phyloP scores from a whole-genome alignment of 1,140 invertebrate genomes.

The Drosophila prosaltans region DNA sequence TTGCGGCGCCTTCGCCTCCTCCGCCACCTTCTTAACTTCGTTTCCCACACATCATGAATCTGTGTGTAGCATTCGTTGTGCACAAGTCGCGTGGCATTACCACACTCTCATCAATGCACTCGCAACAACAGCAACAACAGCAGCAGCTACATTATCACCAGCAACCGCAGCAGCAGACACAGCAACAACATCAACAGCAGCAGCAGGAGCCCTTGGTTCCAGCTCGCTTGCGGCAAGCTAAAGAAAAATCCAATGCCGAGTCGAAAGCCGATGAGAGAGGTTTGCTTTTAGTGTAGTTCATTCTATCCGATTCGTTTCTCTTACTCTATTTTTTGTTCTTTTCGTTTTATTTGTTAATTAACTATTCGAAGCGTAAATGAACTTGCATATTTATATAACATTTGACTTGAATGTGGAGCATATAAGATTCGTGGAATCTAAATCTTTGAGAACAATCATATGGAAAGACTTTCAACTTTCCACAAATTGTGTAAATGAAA shows the following conservation, averaged over 20 bases:
- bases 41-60: conserved; percentile 28
- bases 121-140: conserved; percentile 70
- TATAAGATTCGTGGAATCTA: background rate
- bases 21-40: conserved; percentile 6
- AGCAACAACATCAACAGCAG: conserved; percentile 47
- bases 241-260: conserved; percentile 86
- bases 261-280: conserved; percentile 87
- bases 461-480: background rate
- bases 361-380: background rate
- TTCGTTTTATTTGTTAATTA: background rate
- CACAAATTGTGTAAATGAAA: background rate
- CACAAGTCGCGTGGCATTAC: conserved; percentile 90
- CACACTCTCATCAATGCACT: conserved; percentile 88
- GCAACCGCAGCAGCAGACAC: conserved; percentile 75
- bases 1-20: conserved; percentile 29
- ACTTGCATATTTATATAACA: conserved; percentile 1
- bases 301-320: conserved; percentile 40
- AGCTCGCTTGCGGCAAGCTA: conserved; percentile 85
- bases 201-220: conserved; percentile 84
- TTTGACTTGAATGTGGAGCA: conserved; percentile 39
- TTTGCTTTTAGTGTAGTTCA: conserved; percentile 55
- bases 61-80: conserved; percentile 88
- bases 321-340: conserved; percentile 13
- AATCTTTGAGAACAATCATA: background rate
- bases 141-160: conserved; percentile 71